Conservation (phyloP, 2,888 invertebrate species). For the Drosophila stalkeri region DNA sequence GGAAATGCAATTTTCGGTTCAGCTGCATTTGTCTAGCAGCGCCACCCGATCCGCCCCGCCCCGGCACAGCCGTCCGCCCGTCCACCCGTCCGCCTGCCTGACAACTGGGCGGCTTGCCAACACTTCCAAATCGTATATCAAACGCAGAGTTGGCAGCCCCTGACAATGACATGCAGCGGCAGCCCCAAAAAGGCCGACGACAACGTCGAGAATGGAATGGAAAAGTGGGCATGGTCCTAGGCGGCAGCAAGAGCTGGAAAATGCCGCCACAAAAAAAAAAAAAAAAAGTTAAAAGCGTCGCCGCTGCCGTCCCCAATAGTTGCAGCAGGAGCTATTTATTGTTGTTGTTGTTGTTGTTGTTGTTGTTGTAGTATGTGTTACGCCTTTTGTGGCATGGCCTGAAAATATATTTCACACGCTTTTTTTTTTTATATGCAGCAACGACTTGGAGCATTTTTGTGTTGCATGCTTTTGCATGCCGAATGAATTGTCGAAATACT, state of each 20-base stretch:
- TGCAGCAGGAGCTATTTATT: conserved; percentile 46
- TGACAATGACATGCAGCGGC: conserved; percentile 76
- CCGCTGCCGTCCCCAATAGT: conserved; percentile 47
- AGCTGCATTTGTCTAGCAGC: conserved; percentile 75
- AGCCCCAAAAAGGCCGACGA: conserved; percentile 54
- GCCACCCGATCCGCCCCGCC: conserved; percentile 29
- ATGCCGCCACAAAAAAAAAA: conserved; percentile 14
- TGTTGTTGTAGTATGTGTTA: conserved; percentile 56
- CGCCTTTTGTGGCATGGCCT: conserved; percentile 71
- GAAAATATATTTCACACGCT: conserved; percentile 73
- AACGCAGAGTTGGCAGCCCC: conserved; percentile 76
- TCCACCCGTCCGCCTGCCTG: conserved; percentile 18
- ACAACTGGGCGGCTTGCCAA: conserved; percentile 74
- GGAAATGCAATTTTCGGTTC: conserved; percentile 79
- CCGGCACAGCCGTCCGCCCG: background rate
- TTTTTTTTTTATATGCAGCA: conserved; percentile 36
- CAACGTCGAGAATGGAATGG: conserved; percentile 29
- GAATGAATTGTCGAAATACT: conserved; percentile 67
- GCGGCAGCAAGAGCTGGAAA: conserved; percentile 7
- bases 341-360: conserved; percentile 25
- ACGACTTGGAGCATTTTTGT: conserved; percentile 41
- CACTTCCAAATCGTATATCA: conserved; percentile 80
- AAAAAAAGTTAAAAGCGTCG: conserved; percentile 21
- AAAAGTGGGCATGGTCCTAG: conserved; percentile 11
- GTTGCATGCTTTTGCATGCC: conserved; percentile 43